Evolutionary conservation across 2,888 invertebrate genomes (phyloP), one percentile per base, ranked within the genome.

Genomic region (Nysson spinosus): DNA sequence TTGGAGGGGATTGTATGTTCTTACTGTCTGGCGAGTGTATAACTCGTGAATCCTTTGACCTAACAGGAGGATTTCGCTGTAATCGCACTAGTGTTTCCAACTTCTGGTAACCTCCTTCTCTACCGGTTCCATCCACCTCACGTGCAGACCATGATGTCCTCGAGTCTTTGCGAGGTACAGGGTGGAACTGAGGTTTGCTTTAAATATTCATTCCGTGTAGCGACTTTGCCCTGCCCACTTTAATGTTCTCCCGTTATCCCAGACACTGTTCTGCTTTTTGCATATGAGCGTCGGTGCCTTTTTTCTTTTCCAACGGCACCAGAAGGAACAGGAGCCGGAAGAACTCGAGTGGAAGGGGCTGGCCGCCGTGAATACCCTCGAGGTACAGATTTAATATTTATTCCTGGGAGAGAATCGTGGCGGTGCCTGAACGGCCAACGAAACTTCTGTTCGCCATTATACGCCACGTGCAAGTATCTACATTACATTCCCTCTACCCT

Each of bases 141-240:
- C 68, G 68, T 67, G 66, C 66, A 43, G 52, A 43, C 61, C 62
- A 17, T 65, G 56, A 65, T 56, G 70, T 66, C 60, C 62, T 43
- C 20, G 19, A 49, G 56, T 66, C 68, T 66, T 66, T 70, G 63
- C 64, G 39, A 50, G 51, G 37, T 47, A 24, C 39, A 26, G 44
- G 44, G 14, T 52, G 26, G 47, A 68, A 62, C 72, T 55, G 78
- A 73, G 78, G 76, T 80, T 83, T 79, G 52, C 74, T 79, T 83
- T 81, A 83, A 83, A 82, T 83, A 83, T 83, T 83, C 84, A 81
- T 81, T 75, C 61, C 67, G 73, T 68, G 75, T 79, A 77, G 70
- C 72, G 60, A 64, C 71, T 69, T 58, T 56, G 58, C 67, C 68
- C 64, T 46, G 66, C 70, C 69, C 74, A 75, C 70, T 77, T 80